These are phyloP conservation scores for Drosophila teissieri DNA, from an alignment of 1,140 invertebrate genomes.

Conservation along the genomic window DNA sequence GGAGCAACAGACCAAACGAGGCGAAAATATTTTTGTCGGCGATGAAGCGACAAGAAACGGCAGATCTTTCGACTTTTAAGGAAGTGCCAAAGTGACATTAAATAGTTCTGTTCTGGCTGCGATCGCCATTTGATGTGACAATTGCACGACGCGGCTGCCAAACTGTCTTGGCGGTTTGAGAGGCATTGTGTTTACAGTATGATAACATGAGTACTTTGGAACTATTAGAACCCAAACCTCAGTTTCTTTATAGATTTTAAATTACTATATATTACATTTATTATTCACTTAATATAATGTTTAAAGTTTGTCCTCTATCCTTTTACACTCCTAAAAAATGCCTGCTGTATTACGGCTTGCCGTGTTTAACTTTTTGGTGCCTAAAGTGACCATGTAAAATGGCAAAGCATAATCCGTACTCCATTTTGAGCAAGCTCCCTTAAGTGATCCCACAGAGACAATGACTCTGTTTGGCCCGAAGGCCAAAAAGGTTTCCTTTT, in stretches of 20 bases:
- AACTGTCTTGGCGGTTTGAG: constrained; percentile 9
- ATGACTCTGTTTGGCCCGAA: constrained; percentile 65
- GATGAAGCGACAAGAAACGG: constrained; percentile 48
- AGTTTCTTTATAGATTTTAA: neutral
- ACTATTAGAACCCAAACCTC: no score
- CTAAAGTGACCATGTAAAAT: no score
- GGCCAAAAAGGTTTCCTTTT: constrained; percentile 42
- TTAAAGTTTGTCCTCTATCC: no score
- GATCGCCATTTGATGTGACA: constrained; percentile 41
- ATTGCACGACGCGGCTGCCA: constrained; percentile 35
- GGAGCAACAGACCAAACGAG: constrained; percentile 27
- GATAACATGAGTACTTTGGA: no score
- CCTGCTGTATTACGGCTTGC: no score
- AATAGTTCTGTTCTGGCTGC: constrained; percentile 73
- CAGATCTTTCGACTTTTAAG: constrained; percentile 70
- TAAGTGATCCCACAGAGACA: constrained; percentile 54
- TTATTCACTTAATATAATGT: no score
- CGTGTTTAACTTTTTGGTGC: no score
- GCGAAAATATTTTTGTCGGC: constrained; percentile 61
- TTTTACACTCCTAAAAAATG: no score
- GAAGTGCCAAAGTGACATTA: constrained; percentile 83
- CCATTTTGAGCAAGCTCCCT: constrained; percentile 6
- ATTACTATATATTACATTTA: neutral
- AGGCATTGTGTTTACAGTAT: neutral
- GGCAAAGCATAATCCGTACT: neutral